These are phyloP conservation scores for Zygaena filipendulae DNA, from an alignment of 2,888 invertebrate genomes.

Conservation along the genomic window DNA sequence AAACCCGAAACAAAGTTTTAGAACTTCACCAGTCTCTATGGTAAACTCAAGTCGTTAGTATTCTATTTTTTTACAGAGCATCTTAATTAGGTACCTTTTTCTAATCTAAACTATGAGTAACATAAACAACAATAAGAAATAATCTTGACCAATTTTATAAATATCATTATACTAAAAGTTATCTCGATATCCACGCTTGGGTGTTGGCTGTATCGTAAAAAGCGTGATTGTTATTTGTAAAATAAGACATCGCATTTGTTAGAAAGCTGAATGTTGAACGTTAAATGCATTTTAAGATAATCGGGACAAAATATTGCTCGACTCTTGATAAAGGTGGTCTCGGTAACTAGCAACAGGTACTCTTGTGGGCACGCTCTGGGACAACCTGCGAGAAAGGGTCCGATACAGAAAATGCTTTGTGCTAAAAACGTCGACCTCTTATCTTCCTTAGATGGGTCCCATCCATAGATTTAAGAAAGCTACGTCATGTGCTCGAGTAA, in stretches of 20 bases:
- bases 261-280: slow-evolving; percentile 34
- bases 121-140: not conserved
- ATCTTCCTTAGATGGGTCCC: slow-evolving; percentile 54
- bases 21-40: too few species aligned
- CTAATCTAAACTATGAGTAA: too few species aligned
- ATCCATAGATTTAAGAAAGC: slow-evolving; percentile 47
- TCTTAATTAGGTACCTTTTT: too few species aligned
- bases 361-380: slow-evolving; percentile 46
- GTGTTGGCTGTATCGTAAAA: slow-evolving; percentile 17
- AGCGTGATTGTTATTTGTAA: slow-evolving; percentile 51
- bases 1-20: too few species aligned
- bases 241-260: slow-evolving; percentile 51
- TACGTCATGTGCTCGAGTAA: too few species aligned
- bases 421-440: slow-evolving; percentile 66
- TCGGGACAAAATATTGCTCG: slow-evolving; percentile 51
- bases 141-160: not conserved
- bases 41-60: too few species aligned
- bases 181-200: not conserved
- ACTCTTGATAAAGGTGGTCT: slow-evolving; percentile 48
- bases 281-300: slow-evolving; percentile 53
- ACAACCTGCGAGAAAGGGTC: slow-evolving; percentile 56
- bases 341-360: slow-evolving; percentile 53
- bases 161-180: not conserved
- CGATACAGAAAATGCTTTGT: slow-evolving; percentile 64
- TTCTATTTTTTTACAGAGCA: too few species aligned